Conservation (phyloP, 2,113 vertebrate species). For the Sapayoa aenigma region DNA sequence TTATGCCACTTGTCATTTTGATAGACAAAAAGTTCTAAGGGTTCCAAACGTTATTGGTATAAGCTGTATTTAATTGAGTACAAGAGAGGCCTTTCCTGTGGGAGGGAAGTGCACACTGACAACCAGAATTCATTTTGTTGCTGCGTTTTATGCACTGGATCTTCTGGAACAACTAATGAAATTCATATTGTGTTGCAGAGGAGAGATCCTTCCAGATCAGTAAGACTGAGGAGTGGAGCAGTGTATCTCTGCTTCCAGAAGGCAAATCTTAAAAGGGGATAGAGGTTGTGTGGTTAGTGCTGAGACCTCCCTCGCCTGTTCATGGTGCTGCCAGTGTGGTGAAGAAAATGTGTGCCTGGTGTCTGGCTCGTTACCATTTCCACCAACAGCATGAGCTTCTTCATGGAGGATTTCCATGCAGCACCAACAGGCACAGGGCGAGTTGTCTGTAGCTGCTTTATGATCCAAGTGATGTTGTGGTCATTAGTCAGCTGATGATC, state of each 20-base stretch:
- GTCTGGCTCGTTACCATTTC: accelerated
- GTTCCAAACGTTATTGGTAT: background rate
- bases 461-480: background rate
- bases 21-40: background rate
- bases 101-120: background rate
- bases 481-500: background rate
- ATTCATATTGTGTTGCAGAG: background rate
- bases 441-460: background rate
- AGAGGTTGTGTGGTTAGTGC: background rate
- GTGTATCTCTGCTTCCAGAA: background rate
- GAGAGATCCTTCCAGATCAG: background rate
- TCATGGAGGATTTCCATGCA: background rate
- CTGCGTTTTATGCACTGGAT: background rate
- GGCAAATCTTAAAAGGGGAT: background rate
- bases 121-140: background rate
- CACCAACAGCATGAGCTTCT: background rate
- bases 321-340: background rate
- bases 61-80: background rate
- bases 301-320: background rate
- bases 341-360: background rate
- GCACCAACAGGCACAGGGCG: background rate
- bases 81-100: background rate
- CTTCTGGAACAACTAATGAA: background rate
- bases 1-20: background rate
- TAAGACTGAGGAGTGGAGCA: background rate